Evolutionary conservation across 2,888 invertebrate species (phyloP).

Genomic region (Shargacucullia verbasci): DNA sequence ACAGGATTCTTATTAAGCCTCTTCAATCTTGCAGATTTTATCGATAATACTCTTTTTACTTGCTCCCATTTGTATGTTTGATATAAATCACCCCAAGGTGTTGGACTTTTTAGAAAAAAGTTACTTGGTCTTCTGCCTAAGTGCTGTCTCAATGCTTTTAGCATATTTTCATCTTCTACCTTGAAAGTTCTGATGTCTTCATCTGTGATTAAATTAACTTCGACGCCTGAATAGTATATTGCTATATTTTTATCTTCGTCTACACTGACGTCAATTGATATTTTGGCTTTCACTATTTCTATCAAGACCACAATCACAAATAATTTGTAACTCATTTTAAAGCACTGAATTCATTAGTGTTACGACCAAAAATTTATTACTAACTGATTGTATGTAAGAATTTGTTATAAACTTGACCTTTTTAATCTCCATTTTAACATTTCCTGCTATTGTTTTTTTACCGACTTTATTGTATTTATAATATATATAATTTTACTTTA

Average conservation of each 20-base stretch:
- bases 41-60: slow-evolving; percentile 64
- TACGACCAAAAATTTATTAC: slow-evolving; percentile 4
- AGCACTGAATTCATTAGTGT: neutral
- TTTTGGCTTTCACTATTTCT: slow-evolving; percentile 31
- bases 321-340: slow-evolving; percentile 32
- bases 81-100: slow-evolving; percentile 81
- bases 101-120: slow-evolving; percentile 74
- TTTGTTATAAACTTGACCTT: too few relatives aligned
- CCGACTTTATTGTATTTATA: too few relatives aligned
- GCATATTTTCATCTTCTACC: slow-evolving; percentile 60
- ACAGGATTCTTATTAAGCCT: slow-evolving; percentile 59
- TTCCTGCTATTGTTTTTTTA: too few relatives aligned
- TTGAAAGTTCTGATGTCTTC: slow-evolving; percentile 70
- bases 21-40: slow-evolving; percentile 68
- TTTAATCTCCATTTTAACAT: too few relatives aligned
- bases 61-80: slow-evolving; percentile 74
- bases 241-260: slow-evolving; percentile 62
- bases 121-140: slow-evolving; percentile 67
- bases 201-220: slow-evolving; percentile 62
- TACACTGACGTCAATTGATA: slow-evolving; percentile 64
- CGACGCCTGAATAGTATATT: slow-evolving; percentile 66
- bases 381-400: slow-evolving; percentile 2
- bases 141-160: slow-evolving; percentile 63
- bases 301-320: slow-evolving; percentile 30
- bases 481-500: too few relatives aligned